Evolutionary conservation across 2,888 invertebrate genomes (phyloP).

Genomic region (Leptinotarsa juncta): DNA sequence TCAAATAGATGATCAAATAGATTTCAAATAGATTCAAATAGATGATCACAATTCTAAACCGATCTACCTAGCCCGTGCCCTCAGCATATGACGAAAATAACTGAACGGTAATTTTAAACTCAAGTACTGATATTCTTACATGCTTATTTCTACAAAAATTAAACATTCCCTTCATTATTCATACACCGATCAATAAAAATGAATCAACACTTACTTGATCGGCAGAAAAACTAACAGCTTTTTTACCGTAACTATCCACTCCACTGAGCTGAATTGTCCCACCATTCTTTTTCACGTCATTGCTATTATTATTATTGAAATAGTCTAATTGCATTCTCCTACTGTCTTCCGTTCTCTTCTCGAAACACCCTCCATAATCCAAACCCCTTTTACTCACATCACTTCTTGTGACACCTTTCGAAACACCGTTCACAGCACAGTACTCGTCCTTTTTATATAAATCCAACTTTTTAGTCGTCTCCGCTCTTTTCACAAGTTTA

Average conservation of each 20-base stretch:
- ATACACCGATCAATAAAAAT: neutral
- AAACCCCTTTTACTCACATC: slow-evolving; percentile 37
- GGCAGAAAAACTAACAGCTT: slow-evolving; percentile 63
- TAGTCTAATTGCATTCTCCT: slow-evolving; percentile 54
- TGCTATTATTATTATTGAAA: slow-evolving; percentile 54
- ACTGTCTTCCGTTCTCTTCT: slow-evolving; percentile 37
- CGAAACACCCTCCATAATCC: slow-evolving; percentile 40
- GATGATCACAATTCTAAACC: no score
- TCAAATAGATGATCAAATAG: no score
- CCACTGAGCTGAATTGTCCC: slow-evolving; percentile 59
- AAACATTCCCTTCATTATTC: neutral
- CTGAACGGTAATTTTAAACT: no score
- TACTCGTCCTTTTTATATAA: slow-evolving; percentile 51
- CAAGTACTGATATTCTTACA: no score
- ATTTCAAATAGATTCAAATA: no score
- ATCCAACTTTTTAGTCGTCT: slow-evolving; percentile 49
- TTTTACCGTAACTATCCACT: slow-evolving; percentile 62
- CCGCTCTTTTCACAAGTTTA: slow-evolving; percentile 50
- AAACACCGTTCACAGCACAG: slow-evolving; percentile 38
- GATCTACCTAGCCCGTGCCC: no score
- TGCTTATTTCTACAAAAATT: neutral
- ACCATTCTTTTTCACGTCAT: slow-evolving; percentile 39
- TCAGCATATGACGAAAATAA: no score
- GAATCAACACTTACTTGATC: slow-evolving; percentile 72
- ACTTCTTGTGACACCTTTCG: slow-evolving; percentile 39